Base-by-base conservation (phyloP, 2,113 vertebrate species). In the Paradisaea rubra region DNA sequence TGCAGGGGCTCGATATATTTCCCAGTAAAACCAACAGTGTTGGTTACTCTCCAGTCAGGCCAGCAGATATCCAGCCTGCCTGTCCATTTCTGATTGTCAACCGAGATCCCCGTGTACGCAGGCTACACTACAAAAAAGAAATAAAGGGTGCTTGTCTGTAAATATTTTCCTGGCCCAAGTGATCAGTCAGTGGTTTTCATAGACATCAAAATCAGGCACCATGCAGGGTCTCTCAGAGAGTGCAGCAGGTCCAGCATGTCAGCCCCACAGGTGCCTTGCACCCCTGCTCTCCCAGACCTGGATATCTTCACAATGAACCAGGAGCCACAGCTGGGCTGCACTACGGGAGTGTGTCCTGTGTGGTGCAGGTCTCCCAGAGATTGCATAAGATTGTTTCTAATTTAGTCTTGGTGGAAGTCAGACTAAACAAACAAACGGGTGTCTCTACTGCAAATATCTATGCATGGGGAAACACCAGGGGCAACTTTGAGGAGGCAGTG, bases 381-480 rank as follows among this genome's bases (percentile, higher is more conserved):
- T 74, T 86, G 64, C 54, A 21, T 37, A 45, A 94, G 23, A 41
- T 68, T 73, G 60, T 10, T 93, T 95, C 81, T 78, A 68, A 84
- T 84, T 88, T 83, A 78, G 30, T 28, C 64, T 66, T 37, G 41
- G 52, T 82, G 45, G 71, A 82, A 85, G 44, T 70, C 45, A 66
- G 77, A 84, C 68, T 88, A 78, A 92, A 64, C 56, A 86, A 81
- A 73, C 65, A 93, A 61, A 50, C 1, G 13, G 14, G 3, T 84
- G 50, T 70, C 76, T 83, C 90, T 88, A 35, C 82, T 88, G 82
- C 3, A 13, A 66, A 35, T 42, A 41, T 59, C 79, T 88, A 4
- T 70, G 80, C 44, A n/a, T 31, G 82, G 88, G 91, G 86, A 88
- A 93, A 73, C 64, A 91, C 86, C 60, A 42, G 60, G 31, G 65